phyloP scores from a whole-genome alignment of 2,113 vertebrate genomes.

The Copsychus sechellarum region DNA sequence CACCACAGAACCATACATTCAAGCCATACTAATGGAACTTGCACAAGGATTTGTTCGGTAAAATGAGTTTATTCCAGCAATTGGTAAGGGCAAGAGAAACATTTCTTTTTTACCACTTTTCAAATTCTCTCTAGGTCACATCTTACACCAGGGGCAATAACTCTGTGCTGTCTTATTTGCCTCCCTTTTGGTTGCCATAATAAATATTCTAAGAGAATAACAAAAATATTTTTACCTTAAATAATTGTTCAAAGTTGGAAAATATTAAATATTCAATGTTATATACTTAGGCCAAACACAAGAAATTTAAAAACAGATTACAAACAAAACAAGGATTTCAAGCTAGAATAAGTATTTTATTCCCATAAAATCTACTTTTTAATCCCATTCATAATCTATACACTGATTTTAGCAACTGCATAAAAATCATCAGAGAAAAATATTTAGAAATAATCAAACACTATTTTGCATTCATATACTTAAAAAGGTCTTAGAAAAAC shows the following conservation, averaged over 20 bases:
- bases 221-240: background rate
- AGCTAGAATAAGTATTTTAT: background rate
- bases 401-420: background rate
- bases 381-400: background rate
- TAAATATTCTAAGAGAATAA: background rate
- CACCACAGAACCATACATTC: background rate
- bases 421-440: background rate
- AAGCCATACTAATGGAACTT: background rate
- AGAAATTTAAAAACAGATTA: background rate
- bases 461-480: background rate
- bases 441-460: background rate
- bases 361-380: background rate
- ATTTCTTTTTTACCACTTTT: background rate
- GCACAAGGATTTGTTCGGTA: background rate
- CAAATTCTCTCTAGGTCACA: background rate
- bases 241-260: background rate
- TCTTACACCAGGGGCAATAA: background rate
- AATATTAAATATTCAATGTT: background rate
- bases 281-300: background rate
- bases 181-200: background rate
- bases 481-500: background rate
- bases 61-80: background rate
- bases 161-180: background rate
- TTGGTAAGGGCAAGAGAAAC: background rate
- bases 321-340: background rate